These are phyloP conservation scores for Kryphioiulus occultus DNA, from an alignment of 2,888 invertebrate genomes.

Conservation along the genomic window DNA sequence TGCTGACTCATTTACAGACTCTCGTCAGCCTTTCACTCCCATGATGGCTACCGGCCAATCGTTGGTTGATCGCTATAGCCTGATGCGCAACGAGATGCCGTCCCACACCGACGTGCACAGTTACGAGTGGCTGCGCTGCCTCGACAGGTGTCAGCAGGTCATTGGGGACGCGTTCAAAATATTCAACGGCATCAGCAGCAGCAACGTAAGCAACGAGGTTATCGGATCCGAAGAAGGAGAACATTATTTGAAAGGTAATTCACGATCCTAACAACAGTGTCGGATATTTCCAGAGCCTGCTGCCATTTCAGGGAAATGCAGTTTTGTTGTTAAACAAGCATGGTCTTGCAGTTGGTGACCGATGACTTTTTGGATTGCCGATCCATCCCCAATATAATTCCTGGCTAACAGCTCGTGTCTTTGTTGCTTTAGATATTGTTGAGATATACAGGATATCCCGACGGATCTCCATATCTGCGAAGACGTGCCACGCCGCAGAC, in stretches of 20 bases:
- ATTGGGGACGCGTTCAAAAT: constrained; percentile 67
- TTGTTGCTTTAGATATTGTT: constrained; percentile 35
- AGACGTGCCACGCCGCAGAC: not conserved
- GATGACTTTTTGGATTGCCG: too few species aligned
- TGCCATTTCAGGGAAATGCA: too few species aligned
- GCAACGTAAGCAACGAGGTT: constrained; percentile 67
- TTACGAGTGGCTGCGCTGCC: constrained; percentile 63
- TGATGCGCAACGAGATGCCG: constrained; percentile 22
- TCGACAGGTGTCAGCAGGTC: constrained; percentile 67
- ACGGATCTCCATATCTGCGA: not conserved
- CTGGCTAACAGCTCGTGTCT: not conserved
- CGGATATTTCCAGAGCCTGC: too few species aligned
- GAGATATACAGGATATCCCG: constrained; percentile 48
- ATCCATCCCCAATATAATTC: too few species aligned
- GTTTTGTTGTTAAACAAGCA: too few species aligned
- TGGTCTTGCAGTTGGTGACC: too few species aligned
- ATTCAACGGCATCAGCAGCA: constrained; percentile 67
- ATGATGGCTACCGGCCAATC: not conserved
- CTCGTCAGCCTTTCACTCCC: not conserved
- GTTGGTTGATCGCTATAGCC: constrained; percentile 44
- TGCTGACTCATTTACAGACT: not conserved
- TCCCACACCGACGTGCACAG: constrained; percentile 59
- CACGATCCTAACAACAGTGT: not conserved
- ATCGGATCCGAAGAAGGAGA: constrained; percentile 67
- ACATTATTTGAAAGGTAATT: constrained; percentile 67